These are phyloP conservation scores for Drusus annulatus DNA, from an alignment of 1,140 invertebrate species.

Conservation along the genomic window DNA sequence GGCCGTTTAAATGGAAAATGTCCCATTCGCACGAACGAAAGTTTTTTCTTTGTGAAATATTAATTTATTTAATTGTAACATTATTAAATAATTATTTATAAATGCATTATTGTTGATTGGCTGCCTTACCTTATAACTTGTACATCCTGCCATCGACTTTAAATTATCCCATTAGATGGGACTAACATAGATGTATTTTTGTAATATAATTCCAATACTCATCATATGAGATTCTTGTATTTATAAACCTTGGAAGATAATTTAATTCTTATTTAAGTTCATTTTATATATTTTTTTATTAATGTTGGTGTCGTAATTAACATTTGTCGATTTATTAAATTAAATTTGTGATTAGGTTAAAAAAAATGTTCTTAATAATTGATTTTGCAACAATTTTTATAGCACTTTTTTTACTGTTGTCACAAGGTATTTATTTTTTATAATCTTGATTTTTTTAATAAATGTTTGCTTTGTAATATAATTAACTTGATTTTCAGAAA, in stretches of 20 bases:
- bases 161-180: slow-evolving; percentile 10
- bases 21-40: too few relatives aligned
- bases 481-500: too few relatives aligned
- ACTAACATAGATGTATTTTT: slow-evolving; percentile 25
- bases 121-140: neutral
- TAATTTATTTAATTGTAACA: too few relatives aligned
- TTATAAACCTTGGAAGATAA: slow-evolving; percentile 2
- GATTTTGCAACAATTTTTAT: neutral
- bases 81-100: too few relatives aligned
- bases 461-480: too few relatives aligned
- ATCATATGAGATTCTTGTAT: slow-evolving; percentile 24
- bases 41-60: too few relatives aligned
- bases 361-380: too few relatives aligned
- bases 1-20: too few relatives aligned
- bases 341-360: too few relatives aligned
- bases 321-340: neutral
- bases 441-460: neutral
- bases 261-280: neutral
- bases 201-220: slow-evolving; percentile 34
- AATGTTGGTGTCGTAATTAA: too few relatives aligned
- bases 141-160: slow-evolving; percentile 18
- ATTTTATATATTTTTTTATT: too few relatives aligned
- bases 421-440: neutral
- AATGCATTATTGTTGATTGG: slow-evolving; percentile 1
- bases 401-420: neutral